Conservation (phyloP, 2,797 vertebrate genomes). For the Coilia nasus region DNA sequence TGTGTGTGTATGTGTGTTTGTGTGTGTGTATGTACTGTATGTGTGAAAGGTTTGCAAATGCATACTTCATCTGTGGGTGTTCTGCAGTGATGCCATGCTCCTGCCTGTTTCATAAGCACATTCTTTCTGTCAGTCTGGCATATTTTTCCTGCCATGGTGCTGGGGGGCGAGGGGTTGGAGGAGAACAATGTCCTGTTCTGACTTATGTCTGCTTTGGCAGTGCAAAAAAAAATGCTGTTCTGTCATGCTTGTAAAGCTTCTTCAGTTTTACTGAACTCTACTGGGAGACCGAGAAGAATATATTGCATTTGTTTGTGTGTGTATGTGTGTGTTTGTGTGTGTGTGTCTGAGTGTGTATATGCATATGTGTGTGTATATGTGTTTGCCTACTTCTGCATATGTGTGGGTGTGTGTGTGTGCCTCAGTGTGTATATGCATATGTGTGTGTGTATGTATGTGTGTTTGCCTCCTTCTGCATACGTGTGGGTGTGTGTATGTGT, state of each 20-base stretch:
- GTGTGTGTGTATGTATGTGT: too few species aligned
- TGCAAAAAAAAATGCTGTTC: neutral
- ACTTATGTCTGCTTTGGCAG: slow-evolving; percentile 8
- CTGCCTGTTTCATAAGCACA: slow-evolving; percentile 54
- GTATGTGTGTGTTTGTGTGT: too few species aligned
- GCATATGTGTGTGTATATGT: too few species aligned
- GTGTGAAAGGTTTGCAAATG: too few species aligned
- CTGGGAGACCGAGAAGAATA: neutral
- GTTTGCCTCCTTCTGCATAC: too few species aligned
- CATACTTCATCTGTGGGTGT: neutral
- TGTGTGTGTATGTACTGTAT: neutral
- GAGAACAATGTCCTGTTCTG: slow-evolving; percentile 18
- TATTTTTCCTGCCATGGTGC: slow-evolving; percentile 44
- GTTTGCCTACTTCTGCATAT: too few species aligned
- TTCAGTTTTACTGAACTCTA: neutral
- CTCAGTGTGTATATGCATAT: too few species aligned
- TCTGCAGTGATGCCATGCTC: neutral
- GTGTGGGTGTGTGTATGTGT: too few species aligned
- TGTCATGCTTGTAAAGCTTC: neutral
- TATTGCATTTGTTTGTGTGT: too few species aligned
- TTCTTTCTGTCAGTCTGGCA: slow-evolving; percentile 48
- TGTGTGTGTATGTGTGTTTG: neutral
- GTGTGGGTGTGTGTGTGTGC: too few species aligned
- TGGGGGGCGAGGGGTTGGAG: slow-evolving; percentile 25
- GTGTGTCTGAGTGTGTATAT: too few species aligned